A percentile compares a stretch with the other conserved stretches of the same genome.
Evolutionary conservation across 2,797 vertebrate species (phyloP).

Genomic region (Phylloscopus collybita): DNA sequence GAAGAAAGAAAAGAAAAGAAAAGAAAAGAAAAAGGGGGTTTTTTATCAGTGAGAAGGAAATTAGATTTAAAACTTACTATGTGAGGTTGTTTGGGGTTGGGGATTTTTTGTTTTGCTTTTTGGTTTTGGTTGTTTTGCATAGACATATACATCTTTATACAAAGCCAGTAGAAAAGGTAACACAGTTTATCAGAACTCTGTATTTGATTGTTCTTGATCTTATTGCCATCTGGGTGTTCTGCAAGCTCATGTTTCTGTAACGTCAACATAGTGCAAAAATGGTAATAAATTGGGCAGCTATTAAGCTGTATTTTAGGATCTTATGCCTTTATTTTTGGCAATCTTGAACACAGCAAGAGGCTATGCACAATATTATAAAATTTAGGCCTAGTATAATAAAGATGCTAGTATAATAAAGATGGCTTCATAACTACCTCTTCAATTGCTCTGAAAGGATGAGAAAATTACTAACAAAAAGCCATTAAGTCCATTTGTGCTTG

Average conservation of each 20-base stretch:
- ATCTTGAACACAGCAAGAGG: neutral
- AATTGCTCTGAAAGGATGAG: neutral
- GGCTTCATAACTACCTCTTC: neutral
- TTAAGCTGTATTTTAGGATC: neutral
- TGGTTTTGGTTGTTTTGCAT: neutral
- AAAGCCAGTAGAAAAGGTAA: neutral
- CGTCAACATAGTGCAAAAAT: neutral
- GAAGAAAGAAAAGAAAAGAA: too few species aligned
- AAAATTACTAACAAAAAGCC: neutral
- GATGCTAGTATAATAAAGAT: neutral
- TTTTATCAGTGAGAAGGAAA: neutral
- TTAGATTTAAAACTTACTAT: neutral
- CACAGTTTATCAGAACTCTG: neutral
- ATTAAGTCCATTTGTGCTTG: neutral
- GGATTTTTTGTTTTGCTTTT: neutral
- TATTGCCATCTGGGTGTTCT: neutral
- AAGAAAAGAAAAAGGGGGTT: too few species aligned
- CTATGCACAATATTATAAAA: neutral
- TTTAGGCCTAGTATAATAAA: neutral
- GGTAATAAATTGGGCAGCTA: neutral
- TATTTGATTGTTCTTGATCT: neutral
- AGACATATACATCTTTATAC: neutral
- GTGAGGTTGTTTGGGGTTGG: neutral
- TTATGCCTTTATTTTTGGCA: neutral
- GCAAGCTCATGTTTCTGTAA: neutral